Percentiles rank a stretch among this genome's conserved stretches.
These are phyloP conservation scores for Ciconia stormi DNA, from an alignment of 2,113 vertebrate species.

Conservation along the genomic window DNA sequence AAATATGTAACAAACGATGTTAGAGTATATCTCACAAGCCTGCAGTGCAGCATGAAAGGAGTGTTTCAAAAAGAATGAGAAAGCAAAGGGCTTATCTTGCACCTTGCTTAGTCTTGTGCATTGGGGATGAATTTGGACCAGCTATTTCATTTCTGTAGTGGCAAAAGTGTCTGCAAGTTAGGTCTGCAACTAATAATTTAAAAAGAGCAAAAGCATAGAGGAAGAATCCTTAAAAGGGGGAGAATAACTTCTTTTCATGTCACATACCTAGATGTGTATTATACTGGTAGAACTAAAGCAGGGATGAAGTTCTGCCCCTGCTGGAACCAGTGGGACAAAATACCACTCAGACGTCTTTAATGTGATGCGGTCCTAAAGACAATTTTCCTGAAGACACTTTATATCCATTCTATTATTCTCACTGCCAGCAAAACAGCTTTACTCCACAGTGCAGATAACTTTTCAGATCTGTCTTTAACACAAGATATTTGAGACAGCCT, in stretches of 20 bases:
- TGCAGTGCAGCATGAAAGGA: background rate
- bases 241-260: background rate
- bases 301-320: background rate
- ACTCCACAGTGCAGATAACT: slow-evolving; percentile 63
- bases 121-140: background rate
- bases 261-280: background rate
- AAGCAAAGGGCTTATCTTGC: background rate
- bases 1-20: slow-evolving; percentile 68
- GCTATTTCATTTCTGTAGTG: background rate
- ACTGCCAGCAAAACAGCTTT: slow-evolving; percentile 65
- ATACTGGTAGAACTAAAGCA: background rate
- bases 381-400: slow-evolving; percentile 48
- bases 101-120: background rate
- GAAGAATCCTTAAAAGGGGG: background rate
- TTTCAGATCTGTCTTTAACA: slow-evolving; percentile 70
- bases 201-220: background rate
- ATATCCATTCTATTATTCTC: slow-evolving; percentile 56
- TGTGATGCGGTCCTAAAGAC: background rate
- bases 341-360: slow-evolving; percentile 6
- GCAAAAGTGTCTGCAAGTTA: background rate
- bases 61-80: background rate
- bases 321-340: background rate
- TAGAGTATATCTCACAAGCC: slow-evolving; percentile 43
- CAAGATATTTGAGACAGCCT: slow-evolving; percentile 72
- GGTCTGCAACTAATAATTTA: background rate